phyloP scores from a whole-genome alignment of 2,113 vertebrate species.

The Alectura lathami region DNA sequence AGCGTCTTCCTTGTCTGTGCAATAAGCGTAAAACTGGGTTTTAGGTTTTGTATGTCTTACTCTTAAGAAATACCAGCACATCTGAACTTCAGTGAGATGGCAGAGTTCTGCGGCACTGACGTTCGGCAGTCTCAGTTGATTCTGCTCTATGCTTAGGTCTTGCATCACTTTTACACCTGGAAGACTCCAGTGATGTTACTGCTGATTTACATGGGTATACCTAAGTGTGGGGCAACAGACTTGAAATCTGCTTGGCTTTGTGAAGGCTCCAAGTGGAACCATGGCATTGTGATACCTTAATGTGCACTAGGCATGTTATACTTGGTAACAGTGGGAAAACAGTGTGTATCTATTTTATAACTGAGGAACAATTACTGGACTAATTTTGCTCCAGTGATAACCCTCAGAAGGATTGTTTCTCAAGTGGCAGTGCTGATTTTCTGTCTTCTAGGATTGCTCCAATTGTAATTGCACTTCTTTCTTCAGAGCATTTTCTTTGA shows the following conservation, averaged over 20 bases:
- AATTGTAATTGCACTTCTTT: not conserved
- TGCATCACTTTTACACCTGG: constrained; percentile 41
- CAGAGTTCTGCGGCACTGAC: not conserved
- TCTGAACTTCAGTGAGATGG: not conserved
- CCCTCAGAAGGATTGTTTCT: not conserved
- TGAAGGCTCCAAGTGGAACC: not conserved
- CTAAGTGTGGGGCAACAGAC: not conserved
- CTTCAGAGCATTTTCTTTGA: constrained; percentile 25
- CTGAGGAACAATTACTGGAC: not conserved
- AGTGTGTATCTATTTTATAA: not conserved
- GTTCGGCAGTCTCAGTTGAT: not conserved
- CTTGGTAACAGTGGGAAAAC: not conserved
- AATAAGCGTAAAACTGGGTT: not conserved
- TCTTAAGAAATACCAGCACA: not conserved
- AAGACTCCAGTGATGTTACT: not conserved
- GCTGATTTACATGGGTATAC: constrained; percentile 34
- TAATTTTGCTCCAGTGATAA: constrained; percentile 13
- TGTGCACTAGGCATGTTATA: not conserved
- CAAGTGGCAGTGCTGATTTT: not conserved
- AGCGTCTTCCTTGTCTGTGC: not conserved
- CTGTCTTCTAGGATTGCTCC: not conserved
- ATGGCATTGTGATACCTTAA: not conserved
- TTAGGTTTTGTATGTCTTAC: not conserved
- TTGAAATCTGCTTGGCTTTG: not conserved
- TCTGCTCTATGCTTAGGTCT: not conserved